phyloP scores from a whole-genome alignment of 2,113 vertebrate genomes.

The Athene cunicularia region DNA sequence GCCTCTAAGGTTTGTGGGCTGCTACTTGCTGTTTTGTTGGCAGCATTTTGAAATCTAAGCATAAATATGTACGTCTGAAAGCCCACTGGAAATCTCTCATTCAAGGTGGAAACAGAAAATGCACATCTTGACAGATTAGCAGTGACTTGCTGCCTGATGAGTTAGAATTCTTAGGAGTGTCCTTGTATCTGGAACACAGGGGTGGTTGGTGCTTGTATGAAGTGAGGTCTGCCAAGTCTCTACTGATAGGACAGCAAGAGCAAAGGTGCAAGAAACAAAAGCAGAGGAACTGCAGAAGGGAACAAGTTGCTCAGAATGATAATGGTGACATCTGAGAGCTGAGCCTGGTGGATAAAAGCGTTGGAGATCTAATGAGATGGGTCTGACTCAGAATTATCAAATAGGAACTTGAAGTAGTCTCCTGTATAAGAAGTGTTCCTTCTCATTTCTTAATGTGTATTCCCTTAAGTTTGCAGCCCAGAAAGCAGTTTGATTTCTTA shows the following conservation, averaged over 20 bases:
- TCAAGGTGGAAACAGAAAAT: background rate
- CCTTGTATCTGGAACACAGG: background rate
- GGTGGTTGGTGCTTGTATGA: background rate
- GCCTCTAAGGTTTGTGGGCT: background rate
- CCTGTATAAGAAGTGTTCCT: background rate
- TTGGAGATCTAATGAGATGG: background rate
- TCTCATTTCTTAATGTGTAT: background rate
- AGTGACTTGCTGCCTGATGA: background rate
- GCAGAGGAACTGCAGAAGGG: background rate
- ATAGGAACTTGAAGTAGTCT: background rate
- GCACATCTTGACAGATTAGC: background rate
- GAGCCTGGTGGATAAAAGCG: background rate
- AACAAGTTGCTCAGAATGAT: background rate
- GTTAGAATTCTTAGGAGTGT: background rate
- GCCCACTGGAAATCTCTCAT: background rate
- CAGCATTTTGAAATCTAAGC: background rate
- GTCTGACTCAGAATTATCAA: background rate
- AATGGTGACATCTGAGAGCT: background rate
- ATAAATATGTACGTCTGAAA: background rate
- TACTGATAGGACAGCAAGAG: background rate
- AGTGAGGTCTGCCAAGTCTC: background rate
- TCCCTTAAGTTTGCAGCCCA: background rate
- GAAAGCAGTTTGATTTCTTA: background rate
- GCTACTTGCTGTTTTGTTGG: background rate
- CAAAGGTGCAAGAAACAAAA: background rate